Base-by-base conservation (phyloP, 2,113 vertebrate species). In the Cynocephalus volans region DNA sequence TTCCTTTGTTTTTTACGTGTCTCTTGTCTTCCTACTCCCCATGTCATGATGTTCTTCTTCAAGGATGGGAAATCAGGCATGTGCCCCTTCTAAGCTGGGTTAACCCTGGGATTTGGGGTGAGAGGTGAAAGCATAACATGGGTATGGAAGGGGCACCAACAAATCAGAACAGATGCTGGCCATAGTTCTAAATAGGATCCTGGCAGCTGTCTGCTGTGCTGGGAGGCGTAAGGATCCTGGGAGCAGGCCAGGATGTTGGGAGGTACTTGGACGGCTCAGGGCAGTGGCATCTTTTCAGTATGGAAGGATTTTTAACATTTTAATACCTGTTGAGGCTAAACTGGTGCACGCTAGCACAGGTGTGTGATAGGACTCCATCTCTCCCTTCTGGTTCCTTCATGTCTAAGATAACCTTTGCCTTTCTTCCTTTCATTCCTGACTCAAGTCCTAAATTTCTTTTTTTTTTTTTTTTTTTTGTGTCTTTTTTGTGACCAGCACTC, bases 231-330 rank as follows among this genome's bases (percentile, higher is more conserved):
- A 65, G 24, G 12, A 12, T 82, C 85, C 67, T 93, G 33, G 50
- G 64, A 72, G n/a, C 28, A 77, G 73, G 62, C 23, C 81, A 56
- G 76, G 41, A 33, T 28, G 13, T 62, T 88, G 13, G 19, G 6
- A 64, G 28, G 45, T 76, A 48, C 23, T 50, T 81, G 45, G 31
- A 82, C 26, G 62, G 11, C 56, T 77, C 45, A 72, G 76, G 26
- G 48, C 13, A 95, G 65, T 70, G 33, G 7, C 64, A 45, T 77
- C 58, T 98, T 95, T 77, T 45, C 62, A 84, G 11, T 58, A 31
- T 81, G 56, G 36, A 89, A 95, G 50, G 31, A 85, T 52, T 67
- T 67, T 93, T 79, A 75, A 33, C 52, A 86, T 93, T 86, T 48
- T 62, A 56, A 36, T 65, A 73, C 52, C 60, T 85, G 56, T 21